phyloP scores from a whole-genome alignment of 2,888 invertebrate species.

The Tholera decimalis region DNA sequence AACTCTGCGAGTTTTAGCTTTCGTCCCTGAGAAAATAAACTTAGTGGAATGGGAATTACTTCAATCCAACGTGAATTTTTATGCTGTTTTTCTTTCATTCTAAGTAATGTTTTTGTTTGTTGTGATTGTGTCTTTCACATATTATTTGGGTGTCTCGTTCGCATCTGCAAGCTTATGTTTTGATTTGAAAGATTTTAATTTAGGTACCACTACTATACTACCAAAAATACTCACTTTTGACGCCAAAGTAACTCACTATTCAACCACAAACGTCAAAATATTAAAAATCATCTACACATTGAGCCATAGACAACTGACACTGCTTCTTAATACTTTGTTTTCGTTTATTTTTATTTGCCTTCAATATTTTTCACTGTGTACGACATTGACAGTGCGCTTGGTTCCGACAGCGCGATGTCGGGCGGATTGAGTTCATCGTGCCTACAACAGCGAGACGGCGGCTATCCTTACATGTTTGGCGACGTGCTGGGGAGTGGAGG shows the following conservation, averaged over 20 bases:
- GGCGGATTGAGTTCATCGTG: conserved; percentile 96
- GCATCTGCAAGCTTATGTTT: background rate
- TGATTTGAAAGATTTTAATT: background rate
- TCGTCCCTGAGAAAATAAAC: conserved; percentile 86
- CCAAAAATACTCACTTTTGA: background rate
- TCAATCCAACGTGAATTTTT: conserved; percentile 40
- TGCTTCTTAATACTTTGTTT: conserved; percentile 5
- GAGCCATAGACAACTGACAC: background rate
- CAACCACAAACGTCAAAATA: conserved; percentile 1
- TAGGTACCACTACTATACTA: background rate
- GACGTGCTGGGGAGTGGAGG: conserved; percentile 95
- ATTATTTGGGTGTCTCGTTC: background rate
- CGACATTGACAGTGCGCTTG: conserved; percentile 42
- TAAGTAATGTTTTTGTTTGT: background rate
- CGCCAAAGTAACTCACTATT: background rate
- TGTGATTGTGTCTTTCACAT: background rate
- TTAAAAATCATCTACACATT: conserved; percentile 5
- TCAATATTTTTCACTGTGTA: conserved; percentile 42
- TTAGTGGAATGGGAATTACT: conserved; percentile 78
- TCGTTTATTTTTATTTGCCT: conserved; percentile 27
- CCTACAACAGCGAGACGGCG: conserved; percentile 95
- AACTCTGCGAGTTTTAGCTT: conserved; percentile 84
- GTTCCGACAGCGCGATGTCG: conserved; percentile 95
- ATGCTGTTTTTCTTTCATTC: background rate
- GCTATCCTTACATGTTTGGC: conserved; percentile 98